Base-by-base conservation (phyloP, 2,797 vertebrate genomes). In the Bradypodion ventrale region DNA sequence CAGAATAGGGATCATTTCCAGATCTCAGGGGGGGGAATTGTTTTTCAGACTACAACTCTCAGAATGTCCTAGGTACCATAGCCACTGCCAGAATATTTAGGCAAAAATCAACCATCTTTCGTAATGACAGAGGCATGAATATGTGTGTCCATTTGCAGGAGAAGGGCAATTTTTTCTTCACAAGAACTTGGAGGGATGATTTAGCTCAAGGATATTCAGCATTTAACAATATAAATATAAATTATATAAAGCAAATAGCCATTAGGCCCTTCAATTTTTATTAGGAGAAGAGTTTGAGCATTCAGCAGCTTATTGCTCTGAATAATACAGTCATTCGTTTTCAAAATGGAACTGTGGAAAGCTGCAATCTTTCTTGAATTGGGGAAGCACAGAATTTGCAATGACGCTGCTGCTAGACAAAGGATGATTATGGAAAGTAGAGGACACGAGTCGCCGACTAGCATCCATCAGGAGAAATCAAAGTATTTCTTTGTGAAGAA, bases 191-290 rank as follows among this genome's bases (percentile, higher is more conserved):
- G 83, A 76, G 66, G 75, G 49, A 87, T 78, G 59, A 85, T 27
- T n/a, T 60, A 2, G 59, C 76, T 86, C 52, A 81, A 81, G 13
- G 73, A 89, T 85, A 84, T 87, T 87, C 75, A 86, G 49, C 78
- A 83, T 84, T 89, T 90, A 91, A 74, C 40, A 78, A 83, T 76
- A 70, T 56, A 69, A 85, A 87, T 85, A 87, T 63, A 85, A 77
- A 87, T 82, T 92, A 27, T 19, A 88, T 81, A 89, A 79, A 72
- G 83, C 88, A 86, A 89, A 86, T 84, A 92, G 92, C 91, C 85
- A 86, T 75, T 32, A 27, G 69, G 68, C 80, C 77, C 78, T 89
- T 66, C 86, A 73, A 73, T 79, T 83, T 82, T 84, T 63, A 84
- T 74, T 82, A 63, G n/a, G 81, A 85, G 84, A 62, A 87, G 87